Percentiles rank a stretch among this genome's conserved stretches.
Conservation (phyloP, 2,797 vertebrate species). For the Huso huso region DNA sequence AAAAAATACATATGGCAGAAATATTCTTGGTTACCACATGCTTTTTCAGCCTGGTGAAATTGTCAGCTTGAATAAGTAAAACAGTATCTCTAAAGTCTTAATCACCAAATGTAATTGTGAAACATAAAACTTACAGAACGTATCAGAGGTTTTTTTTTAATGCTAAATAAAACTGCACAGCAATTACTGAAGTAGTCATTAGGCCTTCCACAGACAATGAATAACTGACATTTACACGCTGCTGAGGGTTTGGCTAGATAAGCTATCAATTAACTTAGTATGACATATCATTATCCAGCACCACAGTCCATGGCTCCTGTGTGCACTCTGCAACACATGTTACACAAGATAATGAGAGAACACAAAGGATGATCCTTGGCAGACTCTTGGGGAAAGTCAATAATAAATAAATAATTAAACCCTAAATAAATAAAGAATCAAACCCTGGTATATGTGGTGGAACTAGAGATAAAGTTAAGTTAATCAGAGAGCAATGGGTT, state of each 20-base stretch:
- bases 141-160: not conserved
- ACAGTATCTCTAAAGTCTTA: no score
- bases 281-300: conserved; percentile 52
- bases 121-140: no score
- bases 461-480: not conserved
- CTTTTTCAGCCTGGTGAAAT: no score
- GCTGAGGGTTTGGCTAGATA: conserved; percentile 45
- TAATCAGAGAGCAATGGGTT: no score
- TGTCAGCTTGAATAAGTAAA: no score
- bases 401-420: conserved; percentile 40
- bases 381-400: conserved; percentile 18
- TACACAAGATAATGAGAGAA: conserved; percentile 29
- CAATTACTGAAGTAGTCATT: conserved; percentile 1
- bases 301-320: conserved; percentile 39
- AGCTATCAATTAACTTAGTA: conserved; percentile 59
- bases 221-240: conserved; percentile 53
- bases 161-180: not conserved
- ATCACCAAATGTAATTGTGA: no score
- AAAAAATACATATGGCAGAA: no score
- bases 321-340: conserved; percentile 39
- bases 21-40: no score
- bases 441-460: not conserved
- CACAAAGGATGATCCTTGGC: conserved; percentile 21
- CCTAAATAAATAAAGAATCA: conserved; percentile 2
- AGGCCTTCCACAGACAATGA: conserved; percentile 51